Evolutionary conservation across 2,113 vertebrate genomes (phyloP), one percentile per base, ranked within the genome.

Genomic region (Mohoua ochrocephala): DNA sequence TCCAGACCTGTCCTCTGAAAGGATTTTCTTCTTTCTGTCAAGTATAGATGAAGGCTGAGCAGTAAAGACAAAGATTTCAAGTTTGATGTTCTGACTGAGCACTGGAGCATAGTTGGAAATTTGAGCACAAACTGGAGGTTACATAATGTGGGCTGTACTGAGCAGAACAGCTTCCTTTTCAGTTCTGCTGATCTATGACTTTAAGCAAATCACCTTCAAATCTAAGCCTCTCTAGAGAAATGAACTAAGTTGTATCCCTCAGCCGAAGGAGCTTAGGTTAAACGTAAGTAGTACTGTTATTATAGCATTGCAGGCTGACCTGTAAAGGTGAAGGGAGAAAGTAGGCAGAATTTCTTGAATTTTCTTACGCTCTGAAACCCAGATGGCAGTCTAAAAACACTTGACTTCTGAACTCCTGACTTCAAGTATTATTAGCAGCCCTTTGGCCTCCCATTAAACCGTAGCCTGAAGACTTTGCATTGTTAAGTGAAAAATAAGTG

Each of bases 351-450:
- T 89, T 68, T 52, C 41, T 94, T 89, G 21, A 76, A 81, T 60
- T 95, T 90, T 95, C 61, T 74, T 84, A 53, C 75, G 83, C 71
- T 69, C 74, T 92, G 75, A 50, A 81, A 76, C n/a, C 76, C 73
- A 84, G 64, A 80, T 95, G 63, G 44, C 60, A 86, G 19, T 47
- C 68, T 82, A 95, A 97, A 95, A 91, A 23, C 84, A 81, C 92
- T 96, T 97, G 91, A 95, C 49, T 52, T 88, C 69, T 91, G 81
- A 86, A 95, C 91, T 97, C 26, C 67, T 59, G 44, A 37, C 49
- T 76, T 93, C 70, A 76, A 91, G 81, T 88, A 64, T 82, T 84
- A 93, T 96, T 95, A 95, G 84, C 82, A 76, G 35, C 24, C 74
- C 33, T 94, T 96, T 95, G 67, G 60, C 95, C 82, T 89, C 63